Conservation (phyloP, 2,113 vertebrate species). For the Pholis gunnellus region DNA sequence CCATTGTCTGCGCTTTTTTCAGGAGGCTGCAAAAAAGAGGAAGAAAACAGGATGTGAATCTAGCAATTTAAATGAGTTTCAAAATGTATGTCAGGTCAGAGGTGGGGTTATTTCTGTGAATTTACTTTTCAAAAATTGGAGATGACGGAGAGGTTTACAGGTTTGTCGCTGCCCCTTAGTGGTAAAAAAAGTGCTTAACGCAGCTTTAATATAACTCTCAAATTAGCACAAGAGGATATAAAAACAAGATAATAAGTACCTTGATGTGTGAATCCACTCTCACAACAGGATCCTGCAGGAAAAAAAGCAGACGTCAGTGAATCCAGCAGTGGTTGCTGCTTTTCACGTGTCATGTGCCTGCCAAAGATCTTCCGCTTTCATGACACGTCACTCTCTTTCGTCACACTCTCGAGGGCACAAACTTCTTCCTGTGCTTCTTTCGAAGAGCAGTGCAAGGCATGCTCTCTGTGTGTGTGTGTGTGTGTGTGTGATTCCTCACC, state of each 20-base stretch:
- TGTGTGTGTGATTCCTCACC: conserved; percentile 74
- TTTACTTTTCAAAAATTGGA: not conserved
- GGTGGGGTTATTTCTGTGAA: not conserved
- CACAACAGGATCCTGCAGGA: conserved; percentile 84
- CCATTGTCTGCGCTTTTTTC: conserved; percentile 85
- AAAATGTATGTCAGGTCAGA: not conserved
- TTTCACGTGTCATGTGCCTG: not conserved
- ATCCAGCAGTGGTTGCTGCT: not conserved
- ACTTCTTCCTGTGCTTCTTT: not conserved
- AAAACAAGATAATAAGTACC: conserved; percentile 70
- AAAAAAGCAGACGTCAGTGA: conserved; percentile 5
- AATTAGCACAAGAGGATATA: not conserved
- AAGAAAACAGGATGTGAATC: not conserved
- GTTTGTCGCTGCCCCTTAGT: not conserved
- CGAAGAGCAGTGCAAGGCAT: not conserved
- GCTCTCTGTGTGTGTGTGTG: not conserved
- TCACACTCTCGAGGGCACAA: not conserved
- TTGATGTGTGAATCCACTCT: conserved; percentile 74
- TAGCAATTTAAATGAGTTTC: not conserved
- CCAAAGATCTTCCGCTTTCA: not conserved
- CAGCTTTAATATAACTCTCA: not conserved
- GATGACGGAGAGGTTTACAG: not conserved
- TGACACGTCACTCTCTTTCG: not conserved
- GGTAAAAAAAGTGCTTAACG: not conserved
- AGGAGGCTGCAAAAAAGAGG: conserved; percentile 70